phyloP scores from a whole-genome alignment of 1,140 invertebrate genomes.

The Paramacrobiotus metropolitanus region DNA sequence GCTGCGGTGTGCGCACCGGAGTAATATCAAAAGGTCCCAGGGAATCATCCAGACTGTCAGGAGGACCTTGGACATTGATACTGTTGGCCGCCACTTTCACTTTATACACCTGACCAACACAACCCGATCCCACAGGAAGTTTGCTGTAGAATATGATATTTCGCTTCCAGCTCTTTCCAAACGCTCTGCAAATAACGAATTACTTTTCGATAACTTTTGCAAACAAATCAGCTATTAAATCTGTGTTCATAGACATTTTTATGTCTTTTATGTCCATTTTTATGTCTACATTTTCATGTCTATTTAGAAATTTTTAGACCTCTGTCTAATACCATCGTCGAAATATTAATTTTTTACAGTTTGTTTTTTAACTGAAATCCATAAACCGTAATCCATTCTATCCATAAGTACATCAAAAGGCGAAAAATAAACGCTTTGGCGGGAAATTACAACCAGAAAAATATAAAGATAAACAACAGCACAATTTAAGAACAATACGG shows the following conservation, averaged over 20 bases:
- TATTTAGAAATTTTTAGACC: too few species aligned
- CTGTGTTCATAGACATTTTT: not conserved
- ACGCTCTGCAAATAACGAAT: conserved; percentile 17
- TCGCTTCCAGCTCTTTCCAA: conserved; percentile 20
- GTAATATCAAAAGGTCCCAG: not conserved
- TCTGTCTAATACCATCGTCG: too few species aligned
- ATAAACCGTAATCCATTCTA: too few species aligned
- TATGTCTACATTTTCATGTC: too few species aligned
- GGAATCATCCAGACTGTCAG: not conserved
- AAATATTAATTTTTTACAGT: too few species aligned
- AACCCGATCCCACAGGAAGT: conserved; percentile 27
- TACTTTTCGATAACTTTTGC: conserved; percentile 17
- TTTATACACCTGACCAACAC: conserved; percentile 30
- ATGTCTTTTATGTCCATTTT: not conserved
- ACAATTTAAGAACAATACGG: too few species aligned
- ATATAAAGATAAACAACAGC: too few species aligned
- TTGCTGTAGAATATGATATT: conserved; percentile 20
- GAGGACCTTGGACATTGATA: not conserved
- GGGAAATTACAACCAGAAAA: too few species aligned
- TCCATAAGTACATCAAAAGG: too few species aligned
- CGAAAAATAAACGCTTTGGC: too few species aligned
- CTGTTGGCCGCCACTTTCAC: conserved; percentile 19
- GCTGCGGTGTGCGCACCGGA: not conserved
- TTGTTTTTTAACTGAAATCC: too few species aligned
- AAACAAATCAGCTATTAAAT: not conserved